Percentiles rank a stretch among this genome's conserved stretches.
These are phyloP conservation scores for Euphydryas editha DNA, from an alignment of 2,888 invertebrate species.

Conservation along the genomic window DNA sequence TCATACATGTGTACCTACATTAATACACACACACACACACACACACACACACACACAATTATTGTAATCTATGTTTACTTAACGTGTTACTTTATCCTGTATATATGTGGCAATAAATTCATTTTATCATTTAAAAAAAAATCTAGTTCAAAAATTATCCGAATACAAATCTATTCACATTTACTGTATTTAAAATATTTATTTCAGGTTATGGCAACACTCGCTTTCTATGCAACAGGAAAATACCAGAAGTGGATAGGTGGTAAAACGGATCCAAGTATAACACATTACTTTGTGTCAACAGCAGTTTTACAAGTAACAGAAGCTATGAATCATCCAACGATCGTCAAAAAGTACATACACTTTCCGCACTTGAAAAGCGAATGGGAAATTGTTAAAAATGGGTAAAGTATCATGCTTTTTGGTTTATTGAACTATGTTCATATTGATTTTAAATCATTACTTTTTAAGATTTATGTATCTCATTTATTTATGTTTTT, in stretches of 20 bases:
- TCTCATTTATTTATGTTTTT: too few species aligned
- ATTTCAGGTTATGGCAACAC: slow-evolving; percentile 66
- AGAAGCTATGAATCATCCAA: slow-evolving; percentile 71
- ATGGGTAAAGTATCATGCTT: slow-evolving; percentile 53
- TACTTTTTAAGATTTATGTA: too few species aligned
- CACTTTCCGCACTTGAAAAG: slow-evolving; percentile 74
- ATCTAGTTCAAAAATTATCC: not conserved
- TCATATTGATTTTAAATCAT: not conserved
- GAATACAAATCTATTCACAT: not conserved
- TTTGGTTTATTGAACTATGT: not conserved
- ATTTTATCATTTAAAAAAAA: too few species aligned
- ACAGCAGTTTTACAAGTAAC: slow-evolving; percentile 72
- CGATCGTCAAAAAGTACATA: slow-evolving; percentile 73
- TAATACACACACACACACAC: too few species aligned
- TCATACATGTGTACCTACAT: too few species aligned
- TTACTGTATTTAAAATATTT: not conserved
- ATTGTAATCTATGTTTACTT: too few species aligned
- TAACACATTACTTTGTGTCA: slow-evolving; percentile 71
- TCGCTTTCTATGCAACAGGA: slow-evolving; percentile 73
- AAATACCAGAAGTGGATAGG: slow-evolving; percentile 72
- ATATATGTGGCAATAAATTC: too few species aligned
- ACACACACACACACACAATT: too few species aligned
- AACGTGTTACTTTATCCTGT: too few species aligned
- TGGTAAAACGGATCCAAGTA: slow-evolving; percentile 67
- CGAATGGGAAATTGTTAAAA: slow-evolving; percentile 70